Base-by-base conservation (phyloP, 2,888 invertebrate species). In the Plemyria rubiginata region DNA sequence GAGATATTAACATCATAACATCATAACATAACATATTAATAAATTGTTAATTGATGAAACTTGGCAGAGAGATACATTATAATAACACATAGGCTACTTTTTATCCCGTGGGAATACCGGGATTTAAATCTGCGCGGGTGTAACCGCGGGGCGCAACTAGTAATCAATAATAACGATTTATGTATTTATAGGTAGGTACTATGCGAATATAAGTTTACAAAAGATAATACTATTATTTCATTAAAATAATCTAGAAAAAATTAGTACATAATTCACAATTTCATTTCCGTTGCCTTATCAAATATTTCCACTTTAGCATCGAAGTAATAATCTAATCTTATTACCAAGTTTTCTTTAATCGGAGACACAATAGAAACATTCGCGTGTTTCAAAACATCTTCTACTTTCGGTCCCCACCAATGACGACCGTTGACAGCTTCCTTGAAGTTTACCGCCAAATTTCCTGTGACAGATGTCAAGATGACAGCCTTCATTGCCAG, bases 401-500 rank as follows among this genome's bases (percentile, higher is more conserved):
- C 56, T 0, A 64, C 46, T 50, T 49, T 38, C 13, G 63, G 63
- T 7, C 63, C 63, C 52, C 22, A 56, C 55, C 59, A 60, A 60
- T 64, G 55, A 0, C 55, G 55, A 4, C 60, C 63, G 8, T 56
- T 43, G 28, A 64, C 48, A 49, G 12, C 36, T 15, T 64, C 60
- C 29, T 64, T 60, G 13, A 60, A 64, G n/a, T 60, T 60, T 13
- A 60, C 64, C 53, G 60, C 60, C 45, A 64, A 60, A 56, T 64
- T 64, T 4, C 64, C 64, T 16, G 16, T 57, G 50, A 64, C 64
- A 60, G 60, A 12, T 64, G 64, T 60, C 54, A 50, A 9, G 32
- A 56, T 32, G 22, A 8, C 38, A 45, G 55, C 60, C 46, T 38
- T 53, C 38, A 64, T 45, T 9, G 41, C 36, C 41, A 64, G 32